Evolutionary conservation across 2,888 invertebrate genomes (phyloP), one percentile per base, ranked within the genome.

Genomic region (Antheraea yamamai): DNA sequence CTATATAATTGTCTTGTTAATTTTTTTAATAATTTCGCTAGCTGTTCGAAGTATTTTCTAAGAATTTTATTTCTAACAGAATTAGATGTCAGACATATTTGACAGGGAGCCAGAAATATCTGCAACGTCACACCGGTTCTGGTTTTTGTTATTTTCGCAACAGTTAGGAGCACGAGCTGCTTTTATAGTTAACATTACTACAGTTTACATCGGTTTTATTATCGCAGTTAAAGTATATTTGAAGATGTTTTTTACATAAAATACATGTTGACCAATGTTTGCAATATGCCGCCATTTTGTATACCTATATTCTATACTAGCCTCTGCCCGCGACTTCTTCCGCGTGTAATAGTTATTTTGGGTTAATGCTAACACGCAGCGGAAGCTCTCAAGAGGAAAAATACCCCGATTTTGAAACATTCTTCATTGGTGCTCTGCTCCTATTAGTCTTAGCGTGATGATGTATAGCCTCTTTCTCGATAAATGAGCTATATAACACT

Each of bases 61-160:
- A 85, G 81, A 77, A 83, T 61, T 86, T 91, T 90, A 92, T 92
- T 92, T 92, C 86, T 80, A 89, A 85, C 85, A 86, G 35, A 39
- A 39, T 39, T 39, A 89, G 87, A 89, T 89, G 86, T 88, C 84
- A 84, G 88, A 81, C 82, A 84, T 84, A 82, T 81, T 89, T 91
- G 92, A 87, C 90, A 89, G 87, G 79, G 75, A 76, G 92, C 93
- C 93, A 92, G 89, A 83, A 89, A 87, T 86, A 88, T 83, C 81
- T 30, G 79, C 81, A 85, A 82, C 86, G 85, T 88, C 88, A 87
- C 76, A 79, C 75, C 79, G 74, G 73, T 35, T 76, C 81, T 30
- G 64, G 26, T 66, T 66, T 66, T 26, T 30, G 88, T 85, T 91
- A 91, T 91, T 90, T 91, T 90, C 80, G 89, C 89, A 84, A 79